Evolutionary conservation across 35 echinoderm and acorn worm genomes (phyloP), one percentile per base, ranked within the genome.

Genomic region (Apostichopus parvimensis): DNA sequence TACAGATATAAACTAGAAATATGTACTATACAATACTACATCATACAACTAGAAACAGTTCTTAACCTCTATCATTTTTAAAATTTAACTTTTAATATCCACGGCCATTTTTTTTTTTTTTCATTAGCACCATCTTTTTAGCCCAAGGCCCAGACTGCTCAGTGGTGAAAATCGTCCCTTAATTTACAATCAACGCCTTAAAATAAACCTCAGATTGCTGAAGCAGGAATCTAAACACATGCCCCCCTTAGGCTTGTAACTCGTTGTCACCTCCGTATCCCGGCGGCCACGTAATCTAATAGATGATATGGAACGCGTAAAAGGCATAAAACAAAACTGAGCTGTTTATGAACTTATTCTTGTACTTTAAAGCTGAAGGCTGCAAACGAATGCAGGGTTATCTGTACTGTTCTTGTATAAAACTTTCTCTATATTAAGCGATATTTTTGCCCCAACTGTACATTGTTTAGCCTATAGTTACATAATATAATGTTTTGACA

Each of bases 221-320:
- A 73, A 88, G 61, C 86, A 88, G 86, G 72, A 88, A 88, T 88
- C 86, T 53, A 88, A 88, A 88, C 86, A 88, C 86, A 88, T 88
- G 86, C 86, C 86, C 86, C 86, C 86, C 86, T 88, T 15, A 88
- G 86, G 86, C 86, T 72, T 73, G 68, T 68, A 28, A 64, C 34
- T 88, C 68, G 23, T 88, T 88, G 86, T 88, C 86, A 88, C 62
- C 57, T 53, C 45, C 86, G 86, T 68, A 88, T 68, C 86, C 86
- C 86, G 61, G 60, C 86, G 68, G 86, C 86, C 86, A 73, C 86
- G 86, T 88, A 88, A 88, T 88, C 68, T 66, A 88, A 88, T 88
- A 88, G 86, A 88, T 10, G 68, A 73, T 68, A 88, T 66, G 86
- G 86, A 88, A 88, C 86, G 86, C 86, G 17, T 53, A 88, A 73